phyloP scores from a whole-genome alignment of 2,888 invertebrate genomes.

The Eupeodes luniger region DNA sequence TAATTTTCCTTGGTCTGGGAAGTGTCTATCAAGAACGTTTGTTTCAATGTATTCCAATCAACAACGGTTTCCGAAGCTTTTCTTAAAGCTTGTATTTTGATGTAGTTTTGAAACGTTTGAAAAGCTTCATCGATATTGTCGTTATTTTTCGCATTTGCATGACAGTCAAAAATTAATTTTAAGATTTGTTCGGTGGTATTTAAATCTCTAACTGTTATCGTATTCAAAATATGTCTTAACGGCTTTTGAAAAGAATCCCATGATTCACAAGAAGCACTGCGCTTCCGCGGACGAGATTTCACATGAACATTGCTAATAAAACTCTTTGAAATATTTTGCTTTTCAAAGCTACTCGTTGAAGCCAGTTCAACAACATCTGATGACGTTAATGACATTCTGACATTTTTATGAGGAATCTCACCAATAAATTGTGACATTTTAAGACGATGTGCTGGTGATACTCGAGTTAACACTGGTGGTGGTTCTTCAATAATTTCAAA shows the following conservation, averaged over 20 bases:
- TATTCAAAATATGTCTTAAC: not conserved
- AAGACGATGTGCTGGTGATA: not conserved
- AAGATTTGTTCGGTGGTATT: not conserved
- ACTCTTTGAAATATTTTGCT: not conserved
- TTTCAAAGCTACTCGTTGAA: not conserved
- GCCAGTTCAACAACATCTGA: not conserved
- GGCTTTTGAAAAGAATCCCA: constrained; percentile 2
- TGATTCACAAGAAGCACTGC: not conserved
- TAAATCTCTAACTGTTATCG: not conserved
- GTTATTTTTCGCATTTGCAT: not conserved
- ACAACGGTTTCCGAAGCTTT: not conserved
- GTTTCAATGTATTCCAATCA: not conserved
- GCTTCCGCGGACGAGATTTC: not conserved
- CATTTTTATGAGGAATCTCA: not conserved
- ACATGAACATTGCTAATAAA: not conserved
- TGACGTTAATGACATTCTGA: too few species aligned
- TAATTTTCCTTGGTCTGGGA: not conserved
- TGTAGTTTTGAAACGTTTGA: not conserved
- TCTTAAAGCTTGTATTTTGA: not conserved
- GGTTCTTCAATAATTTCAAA: not conserved
- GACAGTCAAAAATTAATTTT: not conserved
- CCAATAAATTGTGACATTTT: constrained; percentile 11
- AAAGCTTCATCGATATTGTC: too few species aligned
- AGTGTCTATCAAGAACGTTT: not conserved
- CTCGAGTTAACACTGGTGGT: not conserved